These are phyloP conservation scores for Euborellia annulipes DNA, from an alignment of 1,140 invertebrate genomes.

Conservation along the genomic window DNA sequence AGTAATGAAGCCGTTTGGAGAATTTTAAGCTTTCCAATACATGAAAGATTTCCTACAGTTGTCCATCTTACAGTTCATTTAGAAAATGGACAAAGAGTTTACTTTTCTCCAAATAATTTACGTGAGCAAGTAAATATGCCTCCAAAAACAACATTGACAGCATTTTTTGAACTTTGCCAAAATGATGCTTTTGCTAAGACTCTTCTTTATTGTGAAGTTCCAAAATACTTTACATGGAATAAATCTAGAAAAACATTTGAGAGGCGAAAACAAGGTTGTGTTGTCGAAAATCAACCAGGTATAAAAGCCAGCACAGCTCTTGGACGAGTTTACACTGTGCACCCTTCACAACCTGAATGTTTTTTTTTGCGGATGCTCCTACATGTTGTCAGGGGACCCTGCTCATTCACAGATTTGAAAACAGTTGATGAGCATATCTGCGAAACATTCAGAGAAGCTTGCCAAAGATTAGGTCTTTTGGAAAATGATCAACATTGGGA, in stretches of 20 bases:
- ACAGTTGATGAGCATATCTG: constrained; percentile 27
- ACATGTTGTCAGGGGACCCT: constrained; percentile 24
- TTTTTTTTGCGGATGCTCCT: constrained; percentile 27
- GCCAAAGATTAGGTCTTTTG: constrained; percentile 23
- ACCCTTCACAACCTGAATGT: constrained; percentile 23
- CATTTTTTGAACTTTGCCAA: constrained; percentile 20
- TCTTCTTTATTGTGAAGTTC: constrained; percentile 25
- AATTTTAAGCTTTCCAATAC: constrained; percentile 25
- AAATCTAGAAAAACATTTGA: constrained; percentile 17
- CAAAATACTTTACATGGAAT: constrained; percentile 25
- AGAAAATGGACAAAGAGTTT: constrained; percentile 22
- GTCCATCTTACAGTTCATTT: constrained; percentile 30
- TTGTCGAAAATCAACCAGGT: constrained; percentile 17
- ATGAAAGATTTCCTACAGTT: constrained; percentile 27
- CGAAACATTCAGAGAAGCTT: constrained; percentile 24
- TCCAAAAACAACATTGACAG: constrained; percentile 20
- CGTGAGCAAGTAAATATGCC: constrained; percentile 7
- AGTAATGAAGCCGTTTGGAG: constrained; percentile 20
- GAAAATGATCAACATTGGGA: constrained; percentile 27
- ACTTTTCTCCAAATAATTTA: constrained; percentile 20
- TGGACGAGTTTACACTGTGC: constrained; percentile 25
- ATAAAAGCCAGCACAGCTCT: constrained; percentile 20
- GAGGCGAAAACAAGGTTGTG: constrained; percentile 13
- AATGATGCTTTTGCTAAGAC: constrained; percentile 23
- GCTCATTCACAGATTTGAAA: constrained; percentile 24